A percentile compares a stretch with the other conserved stretches of the same genome.
Conservation (phyloP, 2,113 vertebrate genomes). For the Caracal caracal region DNA sequence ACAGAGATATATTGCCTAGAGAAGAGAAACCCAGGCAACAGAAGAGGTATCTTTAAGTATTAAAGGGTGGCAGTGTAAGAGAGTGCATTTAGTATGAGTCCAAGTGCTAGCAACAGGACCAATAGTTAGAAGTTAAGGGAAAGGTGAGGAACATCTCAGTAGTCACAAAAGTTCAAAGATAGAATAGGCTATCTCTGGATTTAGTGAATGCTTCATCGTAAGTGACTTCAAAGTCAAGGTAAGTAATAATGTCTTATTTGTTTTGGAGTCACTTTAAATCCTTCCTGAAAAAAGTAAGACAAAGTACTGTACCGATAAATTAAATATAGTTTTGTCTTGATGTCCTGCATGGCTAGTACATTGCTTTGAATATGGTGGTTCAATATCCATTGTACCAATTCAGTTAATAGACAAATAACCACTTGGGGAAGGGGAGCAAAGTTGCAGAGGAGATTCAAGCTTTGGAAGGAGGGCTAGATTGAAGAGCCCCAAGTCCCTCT, state of each 20-base stretch:
- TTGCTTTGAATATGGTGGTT: not conserved
- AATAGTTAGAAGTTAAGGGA: not conserved
- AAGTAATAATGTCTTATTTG: not conserved
- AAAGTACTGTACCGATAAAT: not conserved
- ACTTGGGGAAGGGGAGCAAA: not conserved
- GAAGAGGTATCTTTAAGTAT: not conserved
- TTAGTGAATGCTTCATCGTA: not conserved
- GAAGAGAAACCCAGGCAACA: not conserved
- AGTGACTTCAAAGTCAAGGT: not conserved
- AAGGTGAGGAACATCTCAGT: not conserved
- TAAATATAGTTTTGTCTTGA: not conserved
- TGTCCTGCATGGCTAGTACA: not conserved
- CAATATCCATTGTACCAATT: not conserved
- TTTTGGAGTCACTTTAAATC: not conserved
- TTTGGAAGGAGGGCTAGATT: not conserved
- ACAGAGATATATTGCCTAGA: not conserved
- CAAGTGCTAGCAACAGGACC: not conserved
- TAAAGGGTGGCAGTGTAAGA: not conserved
- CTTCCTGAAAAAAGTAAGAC: not conserved
- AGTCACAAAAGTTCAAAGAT: not conserved
- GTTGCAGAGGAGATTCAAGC: not conserved
- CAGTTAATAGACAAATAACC: not conserved
- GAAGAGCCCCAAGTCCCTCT: not conserved
- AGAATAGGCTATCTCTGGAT: not conserved
- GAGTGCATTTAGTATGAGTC: not conserved